phyloP scores from a whole-genome alignment of 2,888 invertebrate species.

The Pachymerium ferrugineum region DNA sequence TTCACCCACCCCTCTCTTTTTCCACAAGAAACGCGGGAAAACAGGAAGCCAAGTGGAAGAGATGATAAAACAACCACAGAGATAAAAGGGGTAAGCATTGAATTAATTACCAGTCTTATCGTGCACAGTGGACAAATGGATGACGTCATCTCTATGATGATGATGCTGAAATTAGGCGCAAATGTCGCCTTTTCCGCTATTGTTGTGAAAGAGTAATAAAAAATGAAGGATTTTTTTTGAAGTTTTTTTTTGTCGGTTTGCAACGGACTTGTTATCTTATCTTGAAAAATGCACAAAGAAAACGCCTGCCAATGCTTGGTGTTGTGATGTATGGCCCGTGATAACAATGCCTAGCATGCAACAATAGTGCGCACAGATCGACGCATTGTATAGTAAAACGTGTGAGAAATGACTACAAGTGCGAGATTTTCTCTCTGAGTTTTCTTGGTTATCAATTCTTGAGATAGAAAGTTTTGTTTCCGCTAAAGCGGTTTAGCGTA shows the following conservation, averaged over 20 bases:
- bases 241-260: not conserved
- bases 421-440: too few relatives aligned
- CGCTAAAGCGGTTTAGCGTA: too few relatives aligned
- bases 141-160: not conserved
- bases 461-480: conserved; percentile 3
- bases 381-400: conserved; percentile 8
- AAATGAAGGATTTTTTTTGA: not conserved
- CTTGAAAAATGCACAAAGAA: conserved; percentile 13
- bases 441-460: too few relatives aligned
- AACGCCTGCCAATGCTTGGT: not conserved
- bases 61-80: conserved; percentile 8
- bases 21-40: not conserved
- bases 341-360: not conserved
- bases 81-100: conserved; percentile 7
- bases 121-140: not conserved
- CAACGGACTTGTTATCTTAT: conserved; percentile 3
- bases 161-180: conserved; percentile 6
- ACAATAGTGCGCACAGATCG: not conserved
- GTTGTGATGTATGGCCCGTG: not conserved
- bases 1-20: not conserved
- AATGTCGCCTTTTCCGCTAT: not conserved
- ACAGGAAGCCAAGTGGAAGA: conserved; percentile 9
- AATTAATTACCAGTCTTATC: conserved; percentile 13
- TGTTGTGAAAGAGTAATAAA: not conserved
- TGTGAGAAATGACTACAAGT: not conserved